phyloP scores from a whole-genome alignment of 2,888 invertebrate genomes.

The Coecobrya sp. region DNA sequence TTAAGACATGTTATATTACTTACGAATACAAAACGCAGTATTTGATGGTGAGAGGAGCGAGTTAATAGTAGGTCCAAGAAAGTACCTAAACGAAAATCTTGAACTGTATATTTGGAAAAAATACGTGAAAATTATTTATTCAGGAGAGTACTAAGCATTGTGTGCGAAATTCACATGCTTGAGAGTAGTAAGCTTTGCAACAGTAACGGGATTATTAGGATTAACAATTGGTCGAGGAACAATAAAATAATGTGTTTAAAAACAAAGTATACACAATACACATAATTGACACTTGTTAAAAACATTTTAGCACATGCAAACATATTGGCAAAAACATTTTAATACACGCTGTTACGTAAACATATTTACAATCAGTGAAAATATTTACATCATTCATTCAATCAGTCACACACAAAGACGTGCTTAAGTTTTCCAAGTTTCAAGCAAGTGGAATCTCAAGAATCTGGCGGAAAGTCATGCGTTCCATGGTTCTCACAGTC shows the following conservation, averaged over 20 bases:
- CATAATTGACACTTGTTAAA: neutral
- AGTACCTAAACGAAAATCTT: constrained; percentile 1
- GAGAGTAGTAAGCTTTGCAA: neutral
- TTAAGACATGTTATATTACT: neutral
- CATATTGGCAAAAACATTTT: neutral
- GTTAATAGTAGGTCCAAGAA: constrained; percentile 8
- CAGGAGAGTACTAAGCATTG: neutral
- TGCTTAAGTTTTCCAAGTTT: neutral
- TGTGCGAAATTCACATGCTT: neutral
- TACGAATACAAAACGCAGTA: neutral
- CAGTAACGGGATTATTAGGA: neutral
- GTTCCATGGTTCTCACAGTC: constrained; percentile 56
- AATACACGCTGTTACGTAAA: neutral
- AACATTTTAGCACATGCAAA: neutral
- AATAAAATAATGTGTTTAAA: neutral
- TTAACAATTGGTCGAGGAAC: neutral
- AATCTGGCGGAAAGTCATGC: constrained; percentile 50
- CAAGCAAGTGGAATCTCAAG: constrained; percentile 6
- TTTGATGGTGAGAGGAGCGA: neutral
- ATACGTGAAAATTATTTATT: neutral
- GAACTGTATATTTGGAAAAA: neutral
- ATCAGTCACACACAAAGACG: neutral
- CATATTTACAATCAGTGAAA: neutral
- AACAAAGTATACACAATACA: neutral
- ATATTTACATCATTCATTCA: neutral